Percentiles rank a stretch among this genome's conserved stretches.
phyloP scores from a whole-genome alignment of 2,113 vertebrate genomes.

The Daboia siamensis region DNA sequence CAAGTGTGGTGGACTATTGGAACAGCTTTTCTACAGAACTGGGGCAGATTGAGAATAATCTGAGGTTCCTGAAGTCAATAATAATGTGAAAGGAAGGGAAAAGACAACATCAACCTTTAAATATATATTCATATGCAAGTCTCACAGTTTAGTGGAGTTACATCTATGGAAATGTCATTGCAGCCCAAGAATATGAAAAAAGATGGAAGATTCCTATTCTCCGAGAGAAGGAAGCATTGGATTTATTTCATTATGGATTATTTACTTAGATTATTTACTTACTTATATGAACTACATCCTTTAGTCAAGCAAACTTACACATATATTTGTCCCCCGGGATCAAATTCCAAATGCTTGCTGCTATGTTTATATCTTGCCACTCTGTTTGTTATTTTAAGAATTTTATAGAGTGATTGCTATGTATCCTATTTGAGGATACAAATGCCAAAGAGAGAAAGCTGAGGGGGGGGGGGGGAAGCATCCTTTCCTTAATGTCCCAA shows the following conservation, averaged over 20 bases:
- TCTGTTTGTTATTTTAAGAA: not conserved
- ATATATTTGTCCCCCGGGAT: not conserved
- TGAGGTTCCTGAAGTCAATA: not conserved
- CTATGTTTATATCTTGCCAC: not conserved
- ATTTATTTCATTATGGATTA: not conserved
- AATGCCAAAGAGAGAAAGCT: not conserved
- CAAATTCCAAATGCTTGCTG: not conserved
- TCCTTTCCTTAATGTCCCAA: not conserved
- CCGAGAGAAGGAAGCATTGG: not conserved
- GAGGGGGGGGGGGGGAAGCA: not conserved
- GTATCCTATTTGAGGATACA: not conserved
- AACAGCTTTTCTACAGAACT: not conserved
- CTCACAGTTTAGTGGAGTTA: not conserved
- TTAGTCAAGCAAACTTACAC: not conserved
- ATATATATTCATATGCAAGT: not conserved
- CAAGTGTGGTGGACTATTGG: not conserved
- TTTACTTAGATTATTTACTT: not conserved
- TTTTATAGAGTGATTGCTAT: not conserved
- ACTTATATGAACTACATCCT: not conserved
- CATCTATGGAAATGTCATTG: not conserved
- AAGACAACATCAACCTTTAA: not conserved
- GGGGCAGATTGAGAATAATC: not conserved
- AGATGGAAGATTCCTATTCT: not conserved
- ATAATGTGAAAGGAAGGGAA: not conserved
- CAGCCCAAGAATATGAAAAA: not conserved